phyloP scores from a whole-genome alignment of 2,797 vertebrate species.

The Smutsia gigantea region DNA sequence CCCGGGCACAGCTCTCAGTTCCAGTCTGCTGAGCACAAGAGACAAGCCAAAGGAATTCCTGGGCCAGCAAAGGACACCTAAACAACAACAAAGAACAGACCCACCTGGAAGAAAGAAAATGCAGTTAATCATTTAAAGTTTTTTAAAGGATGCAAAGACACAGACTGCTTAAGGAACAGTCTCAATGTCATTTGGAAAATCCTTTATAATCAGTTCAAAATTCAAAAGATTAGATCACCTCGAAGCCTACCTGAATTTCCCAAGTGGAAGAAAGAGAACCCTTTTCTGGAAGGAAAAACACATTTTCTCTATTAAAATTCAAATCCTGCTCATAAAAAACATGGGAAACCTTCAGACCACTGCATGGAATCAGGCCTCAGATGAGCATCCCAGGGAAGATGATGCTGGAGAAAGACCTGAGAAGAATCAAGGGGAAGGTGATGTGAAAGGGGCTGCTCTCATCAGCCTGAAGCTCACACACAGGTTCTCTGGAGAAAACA shows the following conservation, averaged over 20 bases:
- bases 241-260: neutral
- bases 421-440: slow-evolving; percentile 6
- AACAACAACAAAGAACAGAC: neutral
- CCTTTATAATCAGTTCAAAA: neutral
- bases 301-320: neutral
- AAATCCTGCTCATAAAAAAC: neutral
- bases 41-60: neutral
- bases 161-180: neutral
- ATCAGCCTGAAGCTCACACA: neutral
- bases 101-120: neutral
- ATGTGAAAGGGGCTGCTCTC: neutral
- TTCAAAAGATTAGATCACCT: neutral
- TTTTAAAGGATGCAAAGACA: neutral
- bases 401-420: neutral
- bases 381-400: neutral
- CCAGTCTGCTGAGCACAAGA: slow-evolving; percentile 20
- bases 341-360: neutral
- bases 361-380: neutral
- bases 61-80: neutral
- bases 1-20: slow-evolving; percentile 22
- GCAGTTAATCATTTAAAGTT: neutral
- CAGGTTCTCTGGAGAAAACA: slow-evolving; percentile 11
- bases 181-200: neutral
- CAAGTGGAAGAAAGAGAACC: neutral
- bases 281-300: slow-evolving; percentile 22